These are phyloP conservation scores for Myopa testacea DNA, from an alignment of 2,888 invertebrate species.

Conservation along the genomic window DNA sequence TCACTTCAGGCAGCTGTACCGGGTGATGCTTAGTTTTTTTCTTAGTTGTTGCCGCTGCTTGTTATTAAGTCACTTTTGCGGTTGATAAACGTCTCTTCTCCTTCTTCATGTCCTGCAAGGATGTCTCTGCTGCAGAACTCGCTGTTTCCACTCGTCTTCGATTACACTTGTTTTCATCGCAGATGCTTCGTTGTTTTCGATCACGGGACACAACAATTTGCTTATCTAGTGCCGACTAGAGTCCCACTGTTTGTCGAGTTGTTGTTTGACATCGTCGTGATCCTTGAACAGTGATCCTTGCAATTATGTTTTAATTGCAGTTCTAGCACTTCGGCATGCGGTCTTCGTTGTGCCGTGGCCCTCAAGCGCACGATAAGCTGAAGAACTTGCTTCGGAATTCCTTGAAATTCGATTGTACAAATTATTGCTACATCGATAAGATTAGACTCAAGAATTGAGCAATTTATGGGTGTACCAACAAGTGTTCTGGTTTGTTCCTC, in stretches of 20 bases:
- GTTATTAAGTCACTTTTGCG: constrained; percentile 37
- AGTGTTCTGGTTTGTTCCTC: constrained; percentile 14
- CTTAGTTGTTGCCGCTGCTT: constrained; percentile 10
- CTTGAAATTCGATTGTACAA: constrained; percentile 35
- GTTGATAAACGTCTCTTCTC: constrained; percentile 26
- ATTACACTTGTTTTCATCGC: constrained; percentile 33
- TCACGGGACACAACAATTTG: constrained; percentile 2
- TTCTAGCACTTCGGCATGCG: constrained; percentile 47
- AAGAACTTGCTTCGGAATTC: not conserved
- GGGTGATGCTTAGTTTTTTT: not conserved
- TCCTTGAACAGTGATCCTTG: constrained; percentile 5
- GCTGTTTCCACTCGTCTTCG: not conserved
- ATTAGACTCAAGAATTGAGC: constrained; percentile 25
- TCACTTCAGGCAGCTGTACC: constrained; percentile 4
- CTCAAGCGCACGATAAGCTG: constrained; percentile 22
- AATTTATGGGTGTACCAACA: constrained; percentile 16
- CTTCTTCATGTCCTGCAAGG: not conserved
- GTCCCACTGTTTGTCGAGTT: constrained; percentile 31
- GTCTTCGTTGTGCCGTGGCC: constrained; percentile 25
- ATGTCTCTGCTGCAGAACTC: not conserved
- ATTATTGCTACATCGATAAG: constrained; percentile 43
- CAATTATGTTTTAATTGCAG: constrained; percentile 45
- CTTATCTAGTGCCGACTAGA: constrained; percentile 26
- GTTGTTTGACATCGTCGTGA: not conserved
- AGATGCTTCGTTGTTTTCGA: constrained; percentile 12